Conservation (phyloP, 2,113 vertebrate species). For the Pteronura brasiliensis region DNA sequence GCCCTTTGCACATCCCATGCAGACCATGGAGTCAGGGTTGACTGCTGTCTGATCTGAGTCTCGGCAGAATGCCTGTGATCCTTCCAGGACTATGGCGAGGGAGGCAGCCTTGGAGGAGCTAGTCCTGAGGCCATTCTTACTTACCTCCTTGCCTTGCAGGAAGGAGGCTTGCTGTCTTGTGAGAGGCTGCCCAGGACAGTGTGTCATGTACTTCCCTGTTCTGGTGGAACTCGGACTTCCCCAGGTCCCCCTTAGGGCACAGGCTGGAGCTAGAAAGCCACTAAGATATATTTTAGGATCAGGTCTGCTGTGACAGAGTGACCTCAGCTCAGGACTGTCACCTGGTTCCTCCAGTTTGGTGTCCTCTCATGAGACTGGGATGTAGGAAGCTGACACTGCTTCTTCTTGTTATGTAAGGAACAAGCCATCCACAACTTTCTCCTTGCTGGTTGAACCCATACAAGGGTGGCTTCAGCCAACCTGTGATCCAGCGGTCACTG, state of each 20-base stretch:
- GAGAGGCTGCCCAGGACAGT: neutral
- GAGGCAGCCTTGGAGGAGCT: fast-evolving
- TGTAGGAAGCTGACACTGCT: neutral
- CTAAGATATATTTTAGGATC: too few species aligned
- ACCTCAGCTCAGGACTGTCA: neutral
- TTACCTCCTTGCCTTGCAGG: neutral
- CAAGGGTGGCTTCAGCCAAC: fast-evolving
- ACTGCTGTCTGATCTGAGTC: fast-evolving
- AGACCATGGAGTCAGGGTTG: neutral
- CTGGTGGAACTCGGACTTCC: neutral
- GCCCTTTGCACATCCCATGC: neutral
- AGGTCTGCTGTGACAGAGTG: neutral
- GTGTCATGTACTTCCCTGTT: neutral
- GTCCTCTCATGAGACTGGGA: neutral
- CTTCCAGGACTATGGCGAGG: neutral
- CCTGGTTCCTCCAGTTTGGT: too few species aligned
- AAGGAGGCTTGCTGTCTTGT: neutral
- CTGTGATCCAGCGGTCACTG: fast-evolving
- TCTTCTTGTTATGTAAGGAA: neutral
- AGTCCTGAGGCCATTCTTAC: fast-evolving
- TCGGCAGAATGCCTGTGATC: neutral
- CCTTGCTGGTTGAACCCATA: neutral
- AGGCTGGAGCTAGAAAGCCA: neutral
- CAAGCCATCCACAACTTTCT: neutral
- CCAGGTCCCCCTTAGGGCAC: too few species aligned